Evolutionary conservation across 2,888 invertebrate species (phyloP).

Genomic region (Tipula lateralis): DNA sequence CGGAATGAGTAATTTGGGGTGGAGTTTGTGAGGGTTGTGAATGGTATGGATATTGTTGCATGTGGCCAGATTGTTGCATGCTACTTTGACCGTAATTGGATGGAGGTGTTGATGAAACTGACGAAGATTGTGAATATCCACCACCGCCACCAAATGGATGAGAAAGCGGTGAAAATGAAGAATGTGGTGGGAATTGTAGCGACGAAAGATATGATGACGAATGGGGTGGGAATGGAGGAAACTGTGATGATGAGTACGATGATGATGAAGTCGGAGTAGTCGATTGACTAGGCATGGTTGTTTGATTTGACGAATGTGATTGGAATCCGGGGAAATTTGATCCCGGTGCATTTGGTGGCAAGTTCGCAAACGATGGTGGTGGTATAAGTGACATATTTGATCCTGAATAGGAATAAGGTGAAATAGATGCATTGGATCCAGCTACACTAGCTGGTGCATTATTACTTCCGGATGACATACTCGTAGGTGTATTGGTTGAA

Average conservation of each 20-base stretch:
- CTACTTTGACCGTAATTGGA: background rate
- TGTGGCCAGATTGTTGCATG: constrained; percentile 6
- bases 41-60: constrained; percentile 29
- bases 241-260: background rate
- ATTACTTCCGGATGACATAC: background rate
- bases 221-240: background rate
- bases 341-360: background rate
- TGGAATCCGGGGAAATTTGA: background rate
- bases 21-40: background rate
- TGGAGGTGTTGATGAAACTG: background rate
- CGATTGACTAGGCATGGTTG: background rate
- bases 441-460: background rate
- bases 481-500: background rate
- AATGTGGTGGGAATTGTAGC: constrained; percentile 4
- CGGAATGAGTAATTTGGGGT: constrained; percentile 14
- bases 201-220: background rate
- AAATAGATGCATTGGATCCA: background rate
- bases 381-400: background rate
- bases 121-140: background rate
- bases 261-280: background rate
- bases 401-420: background rate
- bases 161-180: background rate
- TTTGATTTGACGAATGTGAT: background rate
- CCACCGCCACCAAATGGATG: background rate
- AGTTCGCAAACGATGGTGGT: background rate